These are phyloP conservation scores for Phenganax marumi DNA, from an alignment of 92 coral and sea anemone genomes.

Conservation along the genomic window DNA sequence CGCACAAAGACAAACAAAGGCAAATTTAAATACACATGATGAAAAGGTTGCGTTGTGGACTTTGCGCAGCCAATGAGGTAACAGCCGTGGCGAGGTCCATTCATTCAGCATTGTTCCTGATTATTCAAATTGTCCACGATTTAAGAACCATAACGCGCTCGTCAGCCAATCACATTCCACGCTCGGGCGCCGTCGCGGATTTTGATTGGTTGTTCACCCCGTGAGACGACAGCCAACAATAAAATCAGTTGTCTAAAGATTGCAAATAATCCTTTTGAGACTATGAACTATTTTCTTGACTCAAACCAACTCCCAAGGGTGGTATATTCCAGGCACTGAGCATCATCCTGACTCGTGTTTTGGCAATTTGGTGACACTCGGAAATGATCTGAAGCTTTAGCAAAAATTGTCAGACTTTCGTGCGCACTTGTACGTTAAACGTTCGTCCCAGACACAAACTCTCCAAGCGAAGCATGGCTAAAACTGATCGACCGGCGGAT, in stretches of 20 bases:
- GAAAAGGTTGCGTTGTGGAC: constrained; percentile 26
- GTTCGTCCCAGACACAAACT: background rate
- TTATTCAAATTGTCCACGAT: constrained; percentile 40
- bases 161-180: constrained; percentile 21
- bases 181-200: background rate
- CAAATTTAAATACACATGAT: constrained; percentile 25
- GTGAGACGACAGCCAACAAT: constrained; percentile 19
- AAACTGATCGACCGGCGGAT: constrained; percentile 38
- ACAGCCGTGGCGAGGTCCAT: constrained; percentile 25
- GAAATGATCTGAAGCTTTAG: background rate
- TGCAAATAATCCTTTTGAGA: constrained; percentile 26
- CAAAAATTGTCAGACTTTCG: background rate
- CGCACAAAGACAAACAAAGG: constrained; percentile 36
- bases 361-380: background rate
- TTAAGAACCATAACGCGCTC: constrained; percentile 11
- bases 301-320: constrained; percentile 37
- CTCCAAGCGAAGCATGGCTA: constrained; percentile 31
- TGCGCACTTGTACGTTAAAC: background rate
- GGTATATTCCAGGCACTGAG: constrained; percentile 23
- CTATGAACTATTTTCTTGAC: background rate
- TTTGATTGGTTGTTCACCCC: constrained; percentile 17
- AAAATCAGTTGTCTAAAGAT: constrained; percentile 20
- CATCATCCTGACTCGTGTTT: constrained; percentile 12
- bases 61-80: constrained; percentile 18
- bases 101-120: constrained; percentile 29